These are phyloP conservation scores for Drosophila orosa DNA, from an alignment of 1,140 invertebrate genomes.

Conservation along the genomic window DNA sequence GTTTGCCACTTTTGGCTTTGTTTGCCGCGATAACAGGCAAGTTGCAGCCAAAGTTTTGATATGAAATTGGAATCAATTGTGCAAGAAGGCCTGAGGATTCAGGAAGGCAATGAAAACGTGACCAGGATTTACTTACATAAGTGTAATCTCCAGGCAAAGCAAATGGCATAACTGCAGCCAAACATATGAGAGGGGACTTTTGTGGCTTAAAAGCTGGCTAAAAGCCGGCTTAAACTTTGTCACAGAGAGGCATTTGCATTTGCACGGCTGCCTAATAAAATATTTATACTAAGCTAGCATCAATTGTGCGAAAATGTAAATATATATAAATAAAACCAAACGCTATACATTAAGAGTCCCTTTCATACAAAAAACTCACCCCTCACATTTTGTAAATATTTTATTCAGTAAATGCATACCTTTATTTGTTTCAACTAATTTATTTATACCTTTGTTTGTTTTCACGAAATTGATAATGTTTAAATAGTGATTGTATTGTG, in stretches of 20 bases:
- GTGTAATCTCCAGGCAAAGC: constrained; percentile 1
- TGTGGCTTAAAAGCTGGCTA: constrained; percentile 5
- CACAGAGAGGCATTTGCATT: neutral
- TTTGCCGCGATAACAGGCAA: constrained; percentile 33
- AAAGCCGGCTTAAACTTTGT: neutral
- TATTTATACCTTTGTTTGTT: constrained; percentile 16
- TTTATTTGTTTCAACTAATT: constrained; percentile 29
- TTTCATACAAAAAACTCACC: constrained; percentile 15
- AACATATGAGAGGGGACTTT: constrained; percentile 4
- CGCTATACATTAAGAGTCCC: constrained; percentile 1
- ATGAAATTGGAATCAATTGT: constrained; percentile 48
- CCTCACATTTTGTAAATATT: constrained; percentile 48
- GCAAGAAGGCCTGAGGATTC: constrained; percentile 7
- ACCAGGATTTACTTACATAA: constrained; percentile 9
- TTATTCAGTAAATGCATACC: constrained; percentile 38
- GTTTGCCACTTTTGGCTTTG: constrained; percentile 44
- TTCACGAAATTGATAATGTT: constrained; percentile 20
- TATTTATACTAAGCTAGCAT: constrained; percentile 14
- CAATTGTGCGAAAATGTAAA: constrained; percentile 15
- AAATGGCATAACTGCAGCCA: constrained; percentile 11
- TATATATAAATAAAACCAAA: constrained; percentile 4
- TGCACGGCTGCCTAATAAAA: constrained; percentile 5
- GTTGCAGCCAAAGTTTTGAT: constrained; percentile 46
- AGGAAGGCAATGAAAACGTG: constrained; percentile 28
- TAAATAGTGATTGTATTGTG: constrained; percentile 43